Conservation (phyloP, 2,113 vertebrate species). For the Stigmatopora nigra region DNA sequence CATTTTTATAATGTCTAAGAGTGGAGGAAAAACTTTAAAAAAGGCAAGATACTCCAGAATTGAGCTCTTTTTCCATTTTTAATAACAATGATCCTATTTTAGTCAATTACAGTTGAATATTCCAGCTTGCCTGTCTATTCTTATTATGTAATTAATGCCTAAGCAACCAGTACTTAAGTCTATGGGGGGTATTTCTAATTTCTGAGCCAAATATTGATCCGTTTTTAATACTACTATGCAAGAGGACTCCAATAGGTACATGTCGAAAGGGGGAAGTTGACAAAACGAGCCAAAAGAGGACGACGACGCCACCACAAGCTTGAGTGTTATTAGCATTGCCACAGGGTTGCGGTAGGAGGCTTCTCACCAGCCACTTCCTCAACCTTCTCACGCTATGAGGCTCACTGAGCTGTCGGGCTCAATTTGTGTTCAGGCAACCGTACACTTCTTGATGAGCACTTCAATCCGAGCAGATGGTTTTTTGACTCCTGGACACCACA, state of each 20-base stretch:
- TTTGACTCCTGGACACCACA: background rate
- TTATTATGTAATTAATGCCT: too few species aligned
- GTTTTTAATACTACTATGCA: background rate
- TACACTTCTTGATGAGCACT: background rate
- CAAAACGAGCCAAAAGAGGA: slow-evolving; percentile 8
- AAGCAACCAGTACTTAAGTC: too few species aligned
- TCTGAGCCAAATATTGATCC: background rate
- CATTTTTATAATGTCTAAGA: too few species aligned
- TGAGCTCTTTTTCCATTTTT: too few species aligned
- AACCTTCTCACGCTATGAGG: slow-evolving; percentile 48
- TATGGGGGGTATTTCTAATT: background rate
- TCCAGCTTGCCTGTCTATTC: too few species aligned
- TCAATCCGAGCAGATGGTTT: background rate
- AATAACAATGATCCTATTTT: too few species aligned
- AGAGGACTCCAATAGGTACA: background rate
- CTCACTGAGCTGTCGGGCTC: slow-evolving; percentile 24
- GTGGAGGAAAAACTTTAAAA: too few species aligned
- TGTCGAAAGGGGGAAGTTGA: slow-evolving; percentile 8
- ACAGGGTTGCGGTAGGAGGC: slow-evolving; percentile 29
- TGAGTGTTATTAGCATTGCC: slow-evolving; percentile 11
- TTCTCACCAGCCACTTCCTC: slow-evolving; percentile 51
- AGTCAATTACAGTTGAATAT: too few species aligned
- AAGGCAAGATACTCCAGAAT: too few species aligned
- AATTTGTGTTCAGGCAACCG: slow-evolving; percentile 8
- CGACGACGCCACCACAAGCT: slow-evolving; percentile 15